Evolutionary conservation across 2,797 vertebrate species (phyloP), one percentile per base, ranked within the genome.

Genomic region (Chaetophractus vellerosus): DNA sequence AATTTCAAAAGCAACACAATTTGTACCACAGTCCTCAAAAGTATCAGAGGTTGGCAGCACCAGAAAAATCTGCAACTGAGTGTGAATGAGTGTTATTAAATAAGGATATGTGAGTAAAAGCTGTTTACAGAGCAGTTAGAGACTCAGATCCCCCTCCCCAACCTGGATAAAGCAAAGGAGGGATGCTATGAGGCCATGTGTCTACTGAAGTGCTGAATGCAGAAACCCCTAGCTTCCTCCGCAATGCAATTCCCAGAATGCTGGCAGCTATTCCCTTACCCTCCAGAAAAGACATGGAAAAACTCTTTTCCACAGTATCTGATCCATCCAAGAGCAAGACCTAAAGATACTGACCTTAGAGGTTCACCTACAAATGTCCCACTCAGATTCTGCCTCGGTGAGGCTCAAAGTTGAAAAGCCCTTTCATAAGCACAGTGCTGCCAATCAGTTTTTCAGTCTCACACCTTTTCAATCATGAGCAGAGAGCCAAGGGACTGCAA

Each of bases 1-100:
- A 80, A 74, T 41, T 74, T 97, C 93, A 71, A 75, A 93, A 69
- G 50, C 63, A 52, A 68, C 8, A 10, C 45, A 59, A 88, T 64
- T 79, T 68, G 50, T 16, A 83, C 63, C 45, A 45, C 45, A 9
- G 45, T 45, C 33, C 24, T 88, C 72, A 64, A 59, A 66, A 79
- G 0, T 14, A 80, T 90, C 89, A 92, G 78, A 94, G 81, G 83
- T 36, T 78, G 89, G 81, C 69, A 91, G 59, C 55, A 74, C 23
- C 24, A 28, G 88, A 9, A 64, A 92, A 90, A 74, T 52, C 63
- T 41, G 33, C 74, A 92, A 57, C 4, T 6, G 41, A 24, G 9
- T 45, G 64, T 63, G 79, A 88, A 92, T 36, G 1, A 4, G 28
- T 4, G 28, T 57, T 79, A 59, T 71, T 89, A 72, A 87, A 75